A percentile compares a stretch with the other conserved stretches of the same genome.
These are phyloP conservation scores for Lobophora halterata DNA, from an alignment of 2,888 invertebrate species.

Conservation along the genomic window DNA sequence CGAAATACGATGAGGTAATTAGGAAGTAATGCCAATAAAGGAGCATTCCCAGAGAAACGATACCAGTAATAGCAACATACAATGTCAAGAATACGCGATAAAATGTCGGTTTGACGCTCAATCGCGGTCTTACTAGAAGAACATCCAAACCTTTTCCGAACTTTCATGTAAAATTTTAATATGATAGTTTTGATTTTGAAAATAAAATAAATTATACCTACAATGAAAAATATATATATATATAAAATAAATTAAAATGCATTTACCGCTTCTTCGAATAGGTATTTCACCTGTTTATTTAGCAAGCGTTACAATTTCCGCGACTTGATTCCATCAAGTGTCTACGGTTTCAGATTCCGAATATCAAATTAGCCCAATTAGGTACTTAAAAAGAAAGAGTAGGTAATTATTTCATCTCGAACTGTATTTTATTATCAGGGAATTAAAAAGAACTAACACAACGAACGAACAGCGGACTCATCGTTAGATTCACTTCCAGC, in stretches of 20 bases:
- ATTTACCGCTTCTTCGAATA: conserved; percentile 40
- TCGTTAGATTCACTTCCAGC: no score
- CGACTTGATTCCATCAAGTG: conserved; percentile 17
- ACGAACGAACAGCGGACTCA: no score
- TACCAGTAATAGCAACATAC: conserved; percentile 47
- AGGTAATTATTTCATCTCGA: no score
- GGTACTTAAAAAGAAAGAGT: not conserved
- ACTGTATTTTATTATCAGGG: no score
- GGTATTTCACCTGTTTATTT: conserved; percentile 48
- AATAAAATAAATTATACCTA: conserved; percentile 44
- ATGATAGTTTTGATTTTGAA: no score
- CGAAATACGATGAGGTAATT: conserved; percentile 46
- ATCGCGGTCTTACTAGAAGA: conserved; percentile 26
- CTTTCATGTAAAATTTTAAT: not conserved
- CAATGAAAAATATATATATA: conserved; percentile 35
- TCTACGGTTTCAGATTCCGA: conserved; percentile 11
- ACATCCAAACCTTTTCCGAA: conserved; percentile 36
- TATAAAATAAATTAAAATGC: conserved; percentile 57
- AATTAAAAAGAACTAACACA: no score
- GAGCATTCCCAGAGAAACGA: conserved; percentile 32
- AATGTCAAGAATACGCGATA: conserved; percentile 70
- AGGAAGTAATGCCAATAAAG: conserved; percentile 52
- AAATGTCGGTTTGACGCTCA: conserved; percentile 21
- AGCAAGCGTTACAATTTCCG: conserved; percentile 18
- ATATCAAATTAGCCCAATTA: not conserved